These are phyloP conservation scores for Nycteola revayana DNA, from an alignment of 2,888 invertebrate genomes.

Conservation along the genomic window DNA sequence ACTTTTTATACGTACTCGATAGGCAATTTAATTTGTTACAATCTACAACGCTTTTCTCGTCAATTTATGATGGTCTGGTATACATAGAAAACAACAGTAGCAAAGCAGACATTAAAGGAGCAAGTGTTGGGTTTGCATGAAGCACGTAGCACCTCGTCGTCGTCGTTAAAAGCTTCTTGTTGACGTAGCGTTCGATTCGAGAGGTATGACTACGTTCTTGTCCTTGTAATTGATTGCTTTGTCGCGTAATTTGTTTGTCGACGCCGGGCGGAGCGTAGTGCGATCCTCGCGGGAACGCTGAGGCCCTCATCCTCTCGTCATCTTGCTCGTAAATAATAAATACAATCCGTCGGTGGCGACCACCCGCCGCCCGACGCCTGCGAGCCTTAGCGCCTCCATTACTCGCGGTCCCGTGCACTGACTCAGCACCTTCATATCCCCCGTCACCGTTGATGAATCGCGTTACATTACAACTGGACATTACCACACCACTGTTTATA, in stretches of 20 bases:
- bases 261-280: slow-evolving; percentile 53
- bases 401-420: slow-evolving; percentile 37
- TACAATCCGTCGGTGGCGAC: slow-evolving; percentile 37
- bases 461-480: slow-evolving; percentile 35
- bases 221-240: slow-evolving; percentile 81
- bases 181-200: slow-evolving; percentile 77
- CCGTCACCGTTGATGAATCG: slow-evolving; percentile 48
- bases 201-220: slow-evolving; percentile 69
- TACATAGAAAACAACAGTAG: slow-evolving; percentile 54
- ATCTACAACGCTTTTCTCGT: slow-evolving; percentile 56
- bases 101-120: slow-evolving; percentile 50
- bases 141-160: slow-evolving; percentile 62
- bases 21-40: slow-evolving; percentile 69
- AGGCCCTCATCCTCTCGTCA: slow-evolving; percentile 61
- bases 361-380: slow-evolving; percentile 18
- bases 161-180: slow-evolving; percentile 78
- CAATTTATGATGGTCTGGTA: slow-evolving; percentile 43
- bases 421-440: slow-evolving; percentile 50
- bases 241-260: slow-evolving; percentile 80
- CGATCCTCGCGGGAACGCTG: slow-evolving; percentile 66
- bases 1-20: slow-evolving; percentile 63
- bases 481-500: too few species aligned
- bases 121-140: slow-evolving; percentile 50
- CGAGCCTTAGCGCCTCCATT: slow-evolving; percentile 14
- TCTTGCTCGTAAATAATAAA: slow-evolving; percentile 75